Evolutionary conservation across 1,140 invertebrate species (phyloP), one percentile per base, ranked within the genome.

Genomic region (Danaus plexippus): DNA sequence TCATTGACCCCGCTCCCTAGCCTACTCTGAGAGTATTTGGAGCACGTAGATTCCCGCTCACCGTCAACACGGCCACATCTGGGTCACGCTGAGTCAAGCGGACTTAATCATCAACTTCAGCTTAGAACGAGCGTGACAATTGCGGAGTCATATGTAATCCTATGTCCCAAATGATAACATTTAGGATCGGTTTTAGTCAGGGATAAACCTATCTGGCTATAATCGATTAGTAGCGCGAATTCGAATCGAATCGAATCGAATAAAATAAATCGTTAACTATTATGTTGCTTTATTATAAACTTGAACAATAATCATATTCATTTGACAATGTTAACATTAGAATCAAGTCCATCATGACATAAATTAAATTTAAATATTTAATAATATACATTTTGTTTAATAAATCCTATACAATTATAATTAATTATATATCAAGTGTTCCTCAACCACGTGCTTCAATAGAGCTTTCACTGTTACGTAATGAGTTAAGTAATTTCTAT

Each of bases 11-110:
- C 75, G 67, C 77, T 83, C 80, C 81, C 80, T 86, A 84, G 78
- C 83, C 80, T 84, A 86, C 75, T 80, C 69, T 62, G 66, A 60
- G 60, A 70, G 64, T 80, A 86, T 86, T 84, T 84, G 69, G 83
- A 83, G 73, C 83, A 79, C 72, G 75, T 75, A 77, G 77, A 77
- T 71, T 77, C 74, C 71, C 69, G 70, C 66, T 73, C 52, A 77
- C 69, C 71, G 67, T 71, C 76, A 73, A 69, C 70, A 76, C 67
- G 69, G 73, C 76, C 70, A 61, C 72, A 83, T 77, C 77, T 80
- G 63, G 80, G 82, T 82, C 78, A 80, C 68, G 78, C 75, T 81
- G 75, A 83, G 77, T 85, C 78, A 77, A 77, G 71, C 70, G 59
- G 67, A 71, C 69, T 81, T 82, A 80, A 85, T 85, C 80, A 82